Evolutionary conservation across 2,113 vertebrate genomes (phyloP).

Genomic region (Corydoras maculifer): DNA sequence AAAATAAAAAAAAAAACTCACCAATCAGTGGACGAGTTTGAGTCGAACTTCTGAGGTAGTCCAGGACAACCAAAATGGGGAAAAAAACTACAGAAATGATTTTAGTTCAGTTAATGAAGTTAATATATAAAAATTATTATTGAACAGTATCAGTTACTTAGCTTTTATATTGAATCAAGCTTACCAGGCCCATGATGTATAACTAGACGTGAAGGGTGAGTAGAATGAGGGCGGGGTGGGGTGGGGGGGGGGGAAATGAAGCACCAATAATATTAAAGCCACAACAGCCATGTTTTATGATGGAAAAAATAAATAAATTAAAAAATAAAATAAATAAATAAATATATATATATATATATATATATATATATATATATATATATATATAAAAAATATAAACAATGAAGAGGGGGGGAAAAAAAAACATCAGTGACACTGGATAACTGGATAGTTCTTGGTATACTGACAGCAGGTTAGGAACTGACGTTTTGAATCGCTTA

Average conservation of each 20-base stretch:
- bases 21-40: slow-evolving; percentile 9
- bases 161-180: background rate
- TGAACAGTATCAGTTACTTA: background rate
- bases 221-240: no score
- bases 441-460: no score
- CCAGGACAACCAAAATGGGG: slow-evolving; percentile 16
- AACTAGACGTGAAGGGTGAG: background rate
- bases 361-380: no score
- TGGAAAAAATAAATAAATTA: background rate
- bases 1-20: background rate
- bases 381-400: no score
- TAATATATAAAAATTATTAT: background rate
- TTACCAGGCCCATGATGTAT: slow-evolving; percentile 21
- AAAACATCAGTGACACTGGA: no score
- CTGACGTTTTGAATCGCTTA: no score
- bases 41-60: background rate
- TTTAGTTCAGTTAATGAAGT: background rate
- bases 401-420: no score
- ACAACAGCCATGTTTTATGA: no score
- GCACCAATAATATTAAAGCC: no score
- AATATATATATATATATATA: background rate
- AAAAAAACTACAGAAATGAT: slow-evolving; percentile 5
- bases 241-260: background rate
- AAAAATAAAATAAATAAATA: background rate
- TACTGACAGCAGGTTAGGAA: no score